Conservation (phyloP, 1,140 invertebrate species). For the Drosophila jambulina region DNA sequence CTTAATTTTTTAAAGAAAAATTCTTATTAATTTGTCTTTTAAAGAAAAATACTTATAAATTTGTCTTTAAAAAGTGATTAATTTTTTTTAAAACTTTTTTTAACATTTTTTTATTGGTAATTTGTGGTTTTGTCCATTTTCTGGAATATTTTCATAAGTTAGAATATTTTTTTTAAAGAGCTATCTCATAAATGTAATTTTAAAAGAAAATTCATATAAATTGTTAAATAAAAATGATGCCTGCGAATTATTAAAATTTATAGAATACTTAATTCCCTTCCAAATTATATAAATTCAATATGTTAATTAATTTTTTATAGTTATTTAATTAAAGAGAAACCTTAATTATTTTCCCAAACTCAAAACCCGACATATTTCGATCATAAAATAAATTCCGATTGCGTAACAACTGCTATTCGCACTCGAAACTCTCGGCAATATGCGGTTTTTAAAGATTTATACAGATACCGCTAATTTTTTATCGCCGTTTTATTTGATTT, state of each 20-base stretch:
- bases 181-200: not conserved
- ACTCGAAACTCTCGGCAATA: constrained; percentile 30
- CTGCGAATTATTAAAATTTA: not conserved
- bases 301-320: not conserved
- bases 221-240: not conserved
- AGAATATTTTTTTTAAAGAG: too few species aligned
- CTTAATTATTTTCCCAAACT: not conserved
- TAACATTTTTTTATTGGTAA: too few species aligned
- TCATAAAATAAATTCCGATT: constrained; percentile 17
- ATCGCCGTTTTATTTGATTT: constrained; percentile 45
- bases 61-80: too few species aligned
- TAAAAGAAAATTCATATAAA: not conserved
- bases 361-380: constrained; percentile 5
- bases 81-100: too few species aligned
- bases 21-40: too few species aligned
- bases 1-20: too few species aligned
- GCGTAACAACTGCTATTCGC: constrained; percentile 38
- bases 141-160: too few species aligned
- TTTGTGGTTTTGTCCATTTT: too few species aligned
- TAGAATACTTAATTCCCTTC: accelerated
- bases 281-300: not conserved
- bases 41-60: too few species aligned
- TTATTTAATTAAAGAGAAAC: not conserved
- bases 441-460: constrained; percentile 40
- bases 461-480: constrained; percentile 50